These are phyloP conservation scores for Pedicia rivosa DNA, from an alignment of 2,888 invertebrate species.

Conservation along the genomic window DNA sequence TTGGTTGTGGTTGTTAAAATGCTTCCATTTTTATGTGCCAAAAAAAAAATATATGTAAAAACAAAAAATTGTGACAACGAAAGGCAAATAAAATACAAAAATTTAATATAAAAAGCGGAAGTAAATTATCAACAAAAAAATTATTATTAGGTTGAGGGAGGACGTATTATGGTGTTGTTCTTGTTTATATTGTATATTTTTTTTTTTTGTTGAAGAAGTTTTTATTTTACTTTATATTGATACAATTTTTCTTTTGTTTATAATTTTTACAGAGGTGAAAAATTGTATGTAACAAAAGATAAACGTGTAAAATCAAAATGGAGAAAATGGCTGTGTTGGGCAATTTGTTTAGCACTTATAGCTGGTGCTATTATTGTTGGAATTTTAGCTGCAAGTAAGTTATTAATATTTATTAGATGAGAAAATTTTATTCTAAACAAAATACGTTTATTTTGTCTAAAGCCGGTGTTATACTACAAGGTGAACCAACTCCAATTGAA, in stretches of 20 bases:
- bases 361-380: slow-evolving; percentile 51
- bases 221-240: neutral
- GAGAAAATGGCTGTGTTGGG: slow-evolving; percentile 51
- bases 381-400: slow-evolving; percentile 59
- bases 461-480: slow-evolving; percentile 54
- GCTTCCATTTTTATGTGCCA: no score
- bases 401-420: slow-evolving; percentile 6
- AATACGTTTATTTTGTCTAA: slow-evolving; percentile 18
- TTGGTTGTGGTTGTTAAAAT: no score
- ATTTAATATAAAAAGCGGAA: no score
- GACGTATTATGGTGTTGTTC: no score
- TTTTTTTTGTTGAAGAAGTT: neutral
- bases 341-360: slow-evolving; percentile 44
- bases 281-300: slow-evolving; percentile 66
- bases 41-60: no score
- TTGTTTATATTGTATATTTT: slow-evolving; percentile 2
- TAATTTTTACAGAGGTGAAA: slow-evolving; percentile 53
- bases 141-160: no score
- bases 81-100: no score
- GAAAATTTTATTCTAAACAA: neutral
- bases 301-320: slow-evolving; percentile 53
- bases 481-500: slow-evolving; percentile 41
- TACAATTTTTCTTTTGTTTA: slow-evolving; percentile 8
- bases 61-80: no score
- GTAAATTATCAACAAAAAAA: no score